These are phyloP conservation scores for Erinaceus europaeus DNA, from an alignment of 2,113 vertebrate species.

Conservation along the genomic window DNA sequence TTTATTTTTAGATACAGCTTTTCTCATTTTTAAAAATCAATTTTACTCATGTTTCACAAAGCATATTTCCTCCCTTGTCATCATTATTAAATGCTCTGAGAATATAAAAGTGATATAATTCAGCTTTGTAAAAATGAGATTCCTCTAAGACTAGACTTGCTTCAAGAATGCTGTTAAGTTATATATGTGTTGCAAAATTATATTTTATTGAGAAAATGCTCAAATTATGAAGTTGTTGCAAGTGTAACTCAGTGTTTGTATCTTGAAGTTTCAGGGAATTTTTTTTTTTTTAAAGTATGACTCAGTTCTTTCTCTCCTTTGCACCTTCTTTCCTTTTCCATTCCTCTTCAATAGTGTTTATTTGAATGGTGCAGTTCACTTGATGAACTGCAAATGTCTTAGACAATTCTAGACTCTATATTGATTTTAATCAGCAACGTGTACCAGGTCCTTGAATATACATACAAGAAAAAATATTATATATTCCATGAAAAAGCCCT, in stretches of 20 bases:
- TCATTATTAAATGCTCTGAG: slow-evolving; percentile 14
- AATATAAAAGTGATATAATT: slow-evolving; percentile 11
- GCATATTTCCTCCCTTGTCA: background rate
- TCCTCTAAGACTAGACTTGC: slow-evolving; percentile 14
- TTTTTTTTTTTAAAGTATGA: background rate
- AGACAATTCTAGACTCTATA: background rate
- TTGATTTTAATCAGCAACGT: background rate
- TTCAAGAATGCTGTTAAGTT: background rate
- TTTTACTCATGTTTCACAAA: background rate
- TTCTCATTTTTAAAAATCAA: slow-evolving; percentile 47
- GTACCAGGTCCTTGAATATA: background rate
- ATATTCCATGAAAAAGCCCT: background rate
- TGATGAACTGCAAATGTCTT: background rate
- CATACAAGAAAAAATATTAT: background rate
- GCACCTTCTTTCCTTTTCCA: background rate
- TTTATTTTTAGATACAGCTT: slow-evolving; percentile 40
- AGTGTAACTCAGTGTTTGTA: background rate
- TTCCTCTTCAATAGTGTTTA: background rate
- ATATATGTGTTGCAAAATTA: background rate
- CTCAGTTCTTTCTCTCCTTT: background rate
- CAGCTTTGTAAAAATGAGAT: background rate
- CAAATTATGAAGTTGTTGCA: background rate
- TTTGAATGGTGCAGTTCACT: background rate
- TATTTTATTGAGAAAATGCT: slow-evolving; percentile 28
- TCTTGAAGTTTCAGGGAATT: background rate